These are phyloP conservation scores for Ochotona princeps DNA, from an alignment of 2,113 vertebrate genomes.

Conservation along the genomic window DNA sequence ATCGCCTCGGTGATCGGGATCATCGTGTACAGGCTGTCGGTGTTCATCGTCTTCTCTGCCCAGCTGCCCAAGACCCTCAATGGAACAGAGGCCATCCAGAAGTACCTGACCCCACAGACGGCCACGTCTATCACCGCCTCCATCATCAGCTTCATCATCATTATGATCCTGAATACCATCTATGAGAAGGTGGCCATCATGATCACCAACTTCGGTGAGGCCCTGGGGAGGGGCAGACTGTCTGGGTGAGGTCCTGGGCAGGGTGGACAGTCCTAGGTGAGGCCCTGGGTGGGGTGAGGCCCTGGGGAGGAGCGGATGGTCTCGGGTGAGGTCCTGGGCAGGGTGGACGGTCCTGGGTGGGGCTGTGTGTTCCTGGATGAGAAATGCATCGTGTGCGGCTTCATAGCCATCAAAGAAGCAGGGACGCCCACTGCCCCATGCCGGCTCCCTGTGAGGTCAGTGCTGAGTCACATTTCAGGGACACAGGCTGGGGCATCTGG, in stretches of 20 bases:
- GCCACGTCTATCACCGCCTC: constrained; percentile 95
- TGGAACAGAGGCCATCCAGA: constrained; percentile 89
- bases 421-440: constrained; percentile 75
- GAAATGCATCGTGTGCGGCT: constrained; percentile 75
- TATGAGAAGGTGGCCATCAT: constrained; percentile 95
- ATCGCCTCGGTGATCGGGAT: constrained; percentile 94
- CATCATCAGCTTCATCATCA: constrained; percentile 94
- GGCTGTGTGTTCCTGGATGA: not conserved
- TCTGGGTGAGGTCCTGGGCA: too few species aligned
- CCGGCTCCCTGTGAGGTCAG: constrained; percentile 79
- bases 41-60: constrained; percentile 92
- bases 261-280: too few species aligned
- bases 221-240: not conserved
- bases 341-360: too few species aligned
- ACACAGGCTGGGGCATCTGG: constrained; percentile 70
- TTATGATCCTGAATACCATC: constrained; percentile 94
- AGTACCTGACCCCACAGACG: constrained; percentile 95
- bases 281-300: too few species aligned
- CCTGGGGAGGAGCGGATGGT: too few species aligned
- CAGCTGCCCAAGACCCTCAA: constrained; percentile 84
- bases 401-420: constrained; percentile 73
- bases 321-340: too few species aligned
- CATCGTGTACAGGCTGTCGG: constrained; percentile 94
- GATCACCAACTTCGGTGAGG: constrained; percentile 95
- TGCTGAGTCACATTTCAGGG: constrained; percentile 70